Base-by-base conservation (phyloP, 2,797 vertebrate genomes). In the Lagocephalus sceleratus region DNA sequence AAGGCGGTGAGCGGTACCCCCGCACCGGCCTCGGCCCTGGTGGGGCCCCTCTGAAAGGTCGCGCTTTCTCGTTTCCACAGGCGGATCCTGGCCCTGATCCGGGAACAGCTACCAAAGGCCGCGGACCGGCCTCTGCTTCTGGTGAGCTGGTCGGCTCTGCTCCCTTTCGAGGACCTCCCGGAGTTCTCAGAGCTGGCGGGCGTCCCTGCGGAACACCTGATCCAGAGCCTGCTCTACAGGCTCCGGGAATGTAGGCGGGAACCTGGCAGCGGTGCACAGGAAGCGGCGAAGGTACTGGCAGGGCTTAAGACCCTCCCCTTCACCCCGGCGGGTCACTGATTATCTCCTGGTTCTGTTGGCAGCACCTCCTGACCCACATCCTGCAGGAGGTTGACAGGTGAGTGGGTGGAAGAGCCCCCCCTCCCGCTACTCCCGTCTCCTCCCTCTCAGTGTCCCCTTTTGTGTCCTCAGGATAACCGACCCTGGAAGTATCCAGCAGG, bases 201-300 rank as follows among this genome's bases (percentile, higher is more conserved):
- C 5, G 32, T 58, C 2, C 2, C 1, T n/a, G 51, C 61, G n/a
- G 86, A 90, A 22, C 52, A 87, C 3, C 35, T 91, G 54, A 80
- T 89, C 74, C 90, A 91, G 75, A 76, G 68, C 63, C 65, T 90
- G 68, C 5, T 85, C 29, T 88, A 75, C 62, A 77, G 90, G n/a
- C 46, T 89, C 45, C 23, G 48, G 5, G 26, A 21, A 0, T 54
- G 32, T 43, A 56, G 5, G 5, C 47, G 47, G 20, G 1, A 0
- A 1, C 1, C 0, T 22, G 3, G 5, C 7, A 53, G 5, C 2
- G 25, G 11, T 61, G 1, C 0, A 0, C 0, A 57, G 26, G 69
- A 57, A 20, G 42, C 0, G 4, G 29, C 78, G 0, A 45, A 85
- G 82, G 89, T 91, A 9, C 6, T 3, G 0, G 2, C 4, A 16